Conservation (phyloP, 2,113 vertebrate genomes). For the Tetrao urogallus region DNA sequence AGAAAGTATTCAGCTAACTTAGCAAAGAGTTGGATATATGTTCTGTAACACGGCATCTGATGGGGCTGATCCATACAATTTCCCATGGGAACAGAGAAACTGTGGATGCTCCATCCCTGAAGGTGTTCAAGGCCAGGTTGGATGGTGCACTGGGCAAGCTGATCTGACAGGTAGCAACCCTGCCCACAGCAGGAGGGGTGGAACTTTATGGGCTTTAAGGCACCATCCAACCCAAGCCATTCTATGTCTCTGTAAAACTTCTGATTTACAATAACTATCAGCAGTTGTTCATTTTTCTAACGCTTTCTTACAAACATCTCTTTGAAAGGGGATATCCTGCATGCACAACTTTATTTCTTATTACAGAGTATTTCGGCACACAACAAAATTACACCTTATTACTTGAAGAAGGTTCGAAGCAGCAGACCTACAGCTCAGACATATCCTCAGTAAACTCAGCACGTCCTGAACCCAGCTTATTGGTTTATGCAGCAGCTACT, state of each 20-base stretch:
- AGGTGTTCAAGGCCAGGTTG: no score
- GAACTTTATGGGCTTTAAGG: no score
- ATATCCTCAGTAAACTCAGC: background rate
- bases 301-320: background rate
- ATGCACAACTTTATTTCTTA: no score
- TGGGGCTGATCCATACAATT: constrained; percentile 24
- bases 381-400: background rate
- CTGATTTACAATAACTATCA: background rate
- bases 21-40: background rate
- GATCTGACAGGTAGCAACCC: no score
- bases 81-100: background rate
- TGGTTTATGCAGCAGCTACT: background rate
- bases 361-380: background rate
- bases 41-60: background rate
- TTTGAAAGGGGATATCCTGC: background rate
- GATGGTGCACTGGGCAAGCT: no score
- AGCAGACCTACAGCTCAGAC: background rate
- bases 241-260: no score
- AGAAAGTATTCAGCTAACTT: background rate
- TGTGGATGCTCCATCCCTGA: no score
- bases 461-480: background rate
- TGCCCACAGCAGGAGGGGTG: no score
- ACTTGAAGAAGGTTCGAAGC: background rate
- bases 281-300: background rate
- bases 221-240: no score